Conservation (phyloP, 2,888 invertebrate genomes). For the Saturnia pavonia region DNA sequence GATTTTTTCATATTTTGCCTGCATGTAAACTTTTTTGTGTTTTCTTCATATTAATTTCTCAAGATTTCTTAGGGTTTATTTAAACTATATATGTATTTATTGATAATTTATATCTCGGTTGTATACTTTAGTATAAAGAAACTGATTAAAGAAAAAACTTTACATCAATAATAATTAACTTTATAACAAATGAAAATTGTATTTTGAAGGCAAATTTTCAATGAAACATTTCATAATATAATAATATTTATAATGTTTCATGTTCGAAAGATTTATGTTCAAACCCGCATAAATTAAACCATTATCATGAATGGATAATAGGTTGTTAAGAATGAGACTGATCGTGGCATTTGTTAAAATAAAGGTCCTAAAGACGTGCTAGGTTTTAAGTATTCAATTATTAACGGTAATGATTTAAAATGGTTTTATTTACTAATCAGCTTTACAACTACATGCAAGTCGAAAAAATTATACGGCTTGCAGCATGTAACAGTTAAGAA, state of each 20-base stretch:
- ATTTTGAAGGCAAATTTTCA: background rate
- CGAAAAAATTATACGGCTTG: no score
- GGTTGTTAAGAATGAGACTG: conserved; percentile 37
- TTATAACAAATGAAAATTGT: background rate
- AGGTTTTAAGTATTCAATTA: background rate
- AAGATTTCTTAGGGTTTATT: no score
- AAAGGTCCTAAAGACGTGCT: background rate
- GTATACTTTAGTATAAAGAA: no score
- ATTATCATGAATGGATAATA: conserved; percentile 40
- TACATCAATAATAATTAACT: background rate
- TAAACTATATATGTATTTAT: no score
- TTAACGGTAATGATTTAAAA: background rate
- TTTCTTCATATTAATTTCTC: no score
- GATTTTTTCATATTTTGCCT: no score
- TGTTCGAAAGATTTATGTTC: conserved; percentile 32
- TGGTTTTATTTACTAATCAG: no score
- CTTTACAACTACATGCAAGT: no score
- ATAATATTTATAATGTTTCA: conserved; percentile 15
- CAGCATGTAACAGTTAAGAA: no score
- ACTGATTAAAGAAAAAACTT: no score
- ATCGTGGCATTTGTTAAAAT: conserved; percentile 46
- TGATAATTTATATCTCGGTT: no score
- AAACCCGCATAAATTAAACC: conserved; percentile 50
- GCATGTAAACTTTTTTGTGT: no score
- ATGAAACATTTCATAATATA: background rate